Percentiles rank a stretch among this genome's conserved stretches.
Conservation (phyloP, 1,140 invertebrate species). For the Andricus grossulariae region DNA sequence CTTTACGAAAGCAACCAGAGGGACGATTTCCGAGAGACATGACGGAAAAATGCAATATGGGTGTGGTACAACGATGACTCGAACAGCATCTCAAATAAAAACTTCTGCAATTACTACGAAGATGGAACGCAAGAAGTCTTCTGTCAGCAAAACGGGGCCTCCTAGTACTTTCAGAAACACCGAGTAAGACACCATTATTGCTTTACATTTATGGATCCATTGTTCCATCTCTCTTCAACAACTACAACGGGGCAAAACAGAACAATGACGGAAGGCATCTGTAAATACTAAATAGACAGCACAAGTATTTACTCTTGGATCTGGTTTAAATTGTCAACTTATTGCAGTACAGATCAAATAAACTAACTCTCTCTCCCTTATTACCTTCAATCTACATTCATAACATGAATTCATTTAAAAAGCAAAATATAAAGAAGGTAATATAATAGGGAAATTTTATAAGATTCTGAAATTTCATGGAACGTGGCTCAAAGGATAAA, state of each 20-base stretch:
- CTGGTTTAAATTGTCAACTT: no score
- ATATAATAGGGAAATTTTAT: no score
- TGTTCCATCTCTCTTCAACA: conserved; percentile 15
- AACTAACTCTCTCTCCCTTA: no score
- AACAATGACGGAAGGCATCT: neutral
- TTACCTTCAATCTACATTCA: no score
- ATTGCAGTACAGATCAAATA: no score
- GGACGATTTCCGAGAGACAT: conserved; percentile 9
- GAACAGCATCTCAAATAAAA: conserved; percentile 20
- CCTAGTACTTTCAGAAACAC: conserved; percentile 7
- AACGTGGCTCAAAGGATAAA: no score
- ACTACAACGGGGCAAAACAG: neutral
- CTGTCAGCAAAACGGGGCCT: conserved; percentile 20
- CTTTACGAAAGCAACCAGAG: neutral
- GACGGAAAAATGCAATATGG: conserved; percentile 29
- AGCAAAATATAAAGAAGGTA: no score
- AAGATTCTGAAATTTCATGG: no score
- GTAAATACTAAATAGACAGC: neutral
- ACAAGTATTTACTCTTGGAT: no score
- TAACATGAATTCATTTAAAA: no score
- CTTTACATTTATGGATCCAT: conserved; percentile 25
- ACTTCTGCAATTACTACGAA: conserved; percentile 25
- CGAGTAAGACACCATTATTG: conserved; percentile 1
- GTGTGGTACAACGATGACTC: neutral
- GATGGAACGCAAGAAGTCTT: conserved; percentile 24